Base-by-base conservation (phyloP, 2,888 invertebrate genomes). In the Caenorhabditis plicata region DNA sequence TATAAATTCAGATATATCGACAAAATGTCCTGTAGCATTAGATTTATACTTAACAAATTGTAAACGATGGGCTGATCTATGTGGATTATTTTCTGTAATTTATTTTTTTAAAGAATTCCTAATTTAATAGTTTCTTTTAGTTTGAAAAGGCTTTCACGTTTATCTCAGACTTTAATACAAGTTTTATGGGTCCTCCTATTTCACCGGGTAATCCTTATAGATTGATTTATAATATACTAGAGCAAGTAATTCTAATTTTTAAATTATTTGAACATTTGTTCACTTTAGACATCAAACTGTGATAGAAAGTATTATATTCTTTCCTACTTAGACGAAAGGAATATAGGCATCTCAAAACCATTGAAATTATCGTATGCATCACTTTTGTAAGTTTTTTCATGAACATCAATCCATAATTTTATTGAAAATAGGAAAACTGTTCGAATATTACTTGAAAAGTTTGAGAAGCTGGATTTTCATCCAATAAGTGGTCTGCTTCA, bases 251-350 rank as follows among this genome's bases (percentile, higher is more conserved):
- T n/a, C n/a, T 15, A 4, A 4, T 19, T 17, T 17, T 3, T 19
- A 36, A 13, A 20, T 17, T 20, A 13, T 4, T 4, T 4, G 9
- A 36, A 15, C 3, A 36, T 9, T 20, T 4, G 4, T 17, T 17
- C 36, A 19, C 4, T 36, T 17, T 22, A 36, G 39, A 5, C 25
- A 7, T 22, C 39, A 22, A 39, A 39, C 13, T 39, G 39, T 22
- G 39, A 39, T 13, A 9, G 39, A 11, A 39, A 39, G n/a, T 39
- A 39, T 39, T 39, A 39, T 23, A 39, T 39, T 22, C 25, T 39
- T n/a, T 39, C 39, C 22, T 39, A 39, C 25, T 11, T 39, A 25
- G 39, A 39, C 11, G 13, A 39, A 7, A 39, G 19, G n/a, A 25
- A 23, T 4, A 25, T 39, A n/a, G 19, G 23, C 2, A 27, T 3